Conservation (phyloP, 1,140 invertebrate species). For the Atopsyche davidsoni region DNA sequence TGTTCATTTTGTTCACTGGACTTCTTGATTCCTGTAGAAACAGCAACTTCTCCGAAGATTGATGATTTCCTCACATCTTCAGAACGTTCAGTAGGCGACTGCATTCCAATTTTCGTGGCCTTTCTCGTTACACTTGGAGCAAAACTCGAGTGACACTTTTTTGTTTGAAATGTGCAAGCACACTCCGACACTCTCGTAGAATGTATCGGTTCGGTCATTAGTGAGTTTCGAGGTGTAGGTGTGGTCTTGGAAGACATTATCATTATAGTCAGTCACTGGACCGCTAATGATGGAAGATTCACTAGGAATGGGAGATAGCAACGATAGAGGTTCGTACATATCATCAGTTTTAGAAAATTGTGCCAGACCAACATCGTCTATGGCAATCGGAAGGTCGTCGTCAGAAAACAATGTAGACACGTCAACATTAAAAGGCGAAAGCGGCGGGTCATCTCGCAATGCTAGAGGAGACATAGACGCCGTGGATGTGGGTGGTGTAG, state of each 20-base stretch:
- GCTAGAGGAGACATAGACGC: slow-evolving; percentile 10
- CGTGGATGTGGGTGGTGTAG: slow-evolving; percentile 8
- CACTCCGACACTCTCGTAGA: slow-evolving; percentile 36
- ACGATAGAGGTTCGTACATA: slow-evolving; percentile 6
- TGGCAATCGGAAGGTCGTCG: slow-evolving; percentile 9
- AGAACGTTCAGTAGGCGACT: neutral
- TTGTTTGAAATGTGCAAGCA: slow-evolving; percentile 51
- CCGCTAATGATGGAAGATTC: neutral
- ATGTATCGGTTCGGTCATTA: slow-evolving; percentile 13
- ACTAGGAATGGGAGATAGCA: neutral
- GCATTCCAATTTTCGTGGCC: slow-evolving; percentile 29
- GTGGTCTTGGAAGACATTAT: slow-evolving; percentile 27
- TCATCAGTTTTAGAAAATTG: slow-evolving; percentile 13
- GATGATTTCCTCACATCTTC: neutral
- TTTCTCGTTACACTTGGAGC: slow-evolving; percentile 42
- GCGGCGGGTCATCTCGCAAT: slow-evolving; percentile 5
- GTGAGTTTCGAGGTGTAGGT: slow-evolving; percentile 26
- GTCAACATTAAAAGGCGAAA: slow-evolving; percentile 12
- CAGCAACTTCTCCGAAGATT: neutral
- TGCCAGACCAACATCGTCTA: slow-evolving; percentile 10
- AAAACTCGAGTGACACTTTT: slow-evolving; percentile 51
- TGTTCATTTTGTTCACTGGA: slow-evolving; percentile 7
- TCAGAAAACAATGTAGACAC: slow-evolving; percentile 11
- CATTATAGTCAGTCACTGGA: neutral
- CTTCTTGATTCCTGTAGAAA: neutral